These are phyloP conservation scores for Eclectus roratus DNA, from an alignment of 2,113 vertebrate genomes.

Conservation along the genomic window DNA sequence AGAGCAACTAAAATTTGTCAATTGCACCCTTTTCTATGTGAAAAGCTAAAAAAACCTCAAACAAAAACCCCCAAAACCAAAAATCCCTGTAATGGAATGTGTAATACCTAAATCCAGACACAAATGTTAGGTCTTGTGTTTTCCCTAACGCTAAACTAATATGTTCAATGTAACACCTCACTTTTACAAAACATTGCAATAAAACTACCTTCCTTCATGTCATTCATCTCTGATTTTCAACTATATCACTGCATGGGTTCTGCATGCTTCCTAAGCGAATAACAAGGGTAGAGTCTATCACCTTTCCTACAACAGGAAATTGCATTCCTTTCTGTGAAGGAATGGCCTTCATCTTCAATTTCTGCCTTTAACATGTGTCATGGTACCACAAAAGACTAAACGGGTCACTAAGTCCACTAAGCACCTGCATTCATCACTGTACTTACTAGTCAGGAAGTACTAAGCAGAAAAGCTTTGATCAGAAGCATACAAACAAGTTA, in stretches of 20 bases:
- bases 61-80: background rate
- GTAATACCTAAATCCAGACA: background rate
- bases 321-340: background rate
- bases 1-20: background rate
- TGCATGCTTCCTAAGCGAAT: background rate
- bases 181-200: background rate
- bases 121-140: background rate
- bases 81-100: fast-evolving
- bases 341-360: background rate
- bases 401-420: background rate
- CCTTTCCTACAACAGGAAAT: background rate
- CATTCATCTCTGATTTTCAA: background rate
- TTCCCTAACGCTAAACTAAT: background rate
- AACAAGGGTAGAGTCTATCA: background rate
- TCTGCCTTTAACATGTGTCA: background rate
- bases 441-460: background rate
- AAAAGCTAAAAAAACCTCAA: background rate
- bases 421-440: background rate
- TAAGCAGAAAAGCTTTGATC: slow-evolving; percentile 15
- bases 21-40: background rate
- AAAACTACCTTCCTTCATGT: background rate
- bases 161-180: background rate
- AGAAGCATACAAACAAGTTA: background rate
- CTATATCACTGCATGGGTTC: background rate
- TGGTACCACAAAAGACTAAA: background rate